phyloP scores from a whole-genome alignment of 2,797 vertebrate species.

The Pelobates cultripes region DNA sequence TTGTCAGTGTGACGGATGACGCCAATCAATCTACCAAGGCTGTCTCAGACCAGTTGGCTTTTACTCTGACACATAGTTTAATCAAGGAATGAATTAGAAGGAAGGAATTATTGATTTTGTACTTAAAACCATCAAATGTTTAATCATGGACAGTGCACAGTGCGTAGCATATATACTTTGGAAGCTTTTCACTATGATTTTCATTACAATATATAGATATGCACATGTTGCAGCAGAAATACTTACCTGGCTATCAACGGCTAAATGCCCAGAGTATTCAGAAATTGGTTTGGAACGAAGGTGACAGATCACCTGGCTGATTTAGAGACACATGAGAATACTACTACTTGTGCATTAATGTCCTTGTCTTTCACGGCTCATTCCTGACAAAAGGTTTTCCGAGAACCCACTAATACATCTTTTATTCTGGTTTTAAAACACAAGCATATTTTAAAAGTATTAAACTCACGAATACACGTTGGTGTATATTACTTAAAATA shows the following conservation, averaged over 20 bases:
- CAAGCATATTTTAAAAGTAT: too few relatives aligned
- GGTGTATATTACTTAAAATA: too few relatives aligned
- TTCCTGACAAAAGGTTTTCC: not conserved
- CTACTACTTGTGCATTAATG: slow-evolving; percentile 21
- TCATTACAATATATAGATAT: too few relatives aligned
- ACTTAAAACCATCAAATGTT: not conserved
- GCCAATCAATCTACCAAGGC: not conserved
- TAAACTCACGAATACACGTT: too few relatives aligned
- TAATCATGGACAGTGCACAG: slow-evolving; percentile 20
- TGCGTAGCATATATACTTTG: too few relatives aligned
- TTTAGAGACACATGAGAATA: slow-evolving; percentile 5
- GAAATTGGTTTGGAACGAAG: not conserved
- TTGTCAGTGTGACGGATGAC: not conserved
- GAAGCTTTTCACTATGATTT: too few relatives aligned
- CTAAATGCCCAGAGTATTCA: slow-evolving; percentile 6
- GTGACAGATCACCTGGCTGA: not conserved
- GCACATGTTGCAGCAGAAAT: not conserved
- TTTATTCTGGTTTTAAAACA: too few relatives aligned
- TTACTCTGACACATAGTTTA: slow-evolving; percentile 8
- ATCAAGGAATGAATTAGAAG: slow-evolving; percentile 21
- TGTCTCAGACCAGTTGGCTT: not conserved
- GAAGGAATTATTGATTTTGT: slow-evolving; percentile 10
- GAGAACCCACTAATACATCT: not conserved
- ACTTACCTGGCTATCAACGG: not conserved
- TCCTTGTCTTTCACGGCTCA: slow-evolving; percentile 8